Percentiles rank a stretch among this genome's conserved stretches.
phyloP scores from a whole-genome alignment of 1,140 invertebrate species.

The Drosophila persimilis region DNA sequence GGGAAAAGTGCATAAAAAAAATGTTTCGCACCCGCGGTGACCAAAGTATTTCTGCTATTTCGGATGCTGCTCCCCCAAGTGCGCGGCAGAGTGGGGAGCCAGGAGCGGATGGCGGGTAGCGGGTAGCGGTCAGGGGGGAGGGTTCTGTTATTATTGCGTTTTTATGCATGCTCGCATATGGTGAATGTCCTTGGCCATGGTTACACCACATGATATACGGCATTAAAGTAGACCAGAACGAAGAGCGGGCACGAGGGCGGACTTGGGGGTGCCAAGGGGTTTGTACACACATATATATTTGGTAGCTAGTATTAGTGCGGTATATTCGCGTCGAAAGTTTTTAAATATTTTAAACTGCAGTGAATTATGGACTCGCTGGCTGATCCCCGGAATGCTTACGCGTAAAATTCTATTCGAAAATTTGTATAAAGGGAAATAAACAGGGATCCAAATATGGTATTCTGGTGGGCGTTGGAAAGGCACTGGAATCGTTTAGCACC shows the following conservation, averaged over 20 bases:
- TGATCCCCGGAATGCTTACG: conserved; percentile 13
- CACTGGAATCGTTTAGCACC: too few relatives aligned
- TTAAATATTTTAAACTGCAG: conserved; percentile 73
- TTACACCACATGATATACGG: conserved; percentile 74
- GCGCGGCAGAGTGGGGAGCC: neutral
- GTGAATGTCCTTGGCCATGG: conserved; percentile 78
- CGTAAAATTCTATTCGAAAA: conserved; percentile 44
- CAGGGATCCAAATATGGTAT: too few relatives aligned
- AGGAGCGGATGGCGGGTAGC: neutral
- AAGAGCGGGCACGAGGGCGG: conserved; percentile 7
- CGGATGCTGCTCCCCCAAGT: neutral
- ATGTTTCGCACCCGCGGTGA: conserved; percentile 69
- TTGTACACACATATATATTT: conserved; percentile 6
- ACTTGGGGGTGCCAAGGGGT: conserved; percentile 54
- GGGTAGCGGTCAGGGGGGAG: neutral
- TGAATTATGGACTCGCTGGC: conserved; percentile 55
- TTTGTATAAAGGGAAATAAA: too few relatives aligned
- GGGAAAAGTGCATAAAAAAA: conserved; percentile 43
- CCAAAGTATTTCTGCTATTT: conserved; percentile 68
- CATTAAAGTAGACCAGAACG: conserved; percentile 60
- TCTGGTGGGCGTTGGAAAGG: too few relatives aligned
- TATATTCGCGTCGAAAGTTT: conserved; percentile 61
- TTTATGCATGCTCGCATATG: conserved; percentile 79
- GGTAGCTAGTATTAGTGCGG: conserved; percentile 23
- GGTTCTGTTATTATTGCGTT: conserved; percentile 75